Base-by-base conservation (phyloP, 1,140 invertebrate genomes). In the Drosophila nannoptera region DNA sequence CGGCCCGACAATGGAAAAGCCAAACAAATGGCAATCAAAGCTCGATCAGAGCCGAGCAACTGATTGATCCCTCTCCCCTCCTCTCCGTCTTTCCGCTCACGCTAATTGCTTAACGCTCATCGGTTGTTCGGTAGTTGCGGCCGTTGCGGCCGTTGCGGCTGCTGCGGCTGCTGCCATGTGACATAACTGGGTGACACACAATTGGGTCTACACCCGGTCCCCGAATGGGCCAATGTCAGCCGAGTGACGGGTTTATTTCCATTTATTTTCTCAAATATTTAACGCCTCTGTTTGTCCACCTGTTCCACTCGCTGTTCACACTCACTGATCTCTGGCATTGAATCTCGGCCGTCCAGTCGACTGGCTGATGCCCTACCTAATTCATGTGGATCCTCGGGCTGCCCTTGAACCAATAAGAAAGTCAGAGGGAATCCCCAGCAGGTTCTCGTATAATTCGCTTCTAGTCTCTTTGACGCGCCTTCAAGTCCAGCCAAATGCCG, bases 401-500 rank as follows among this genome's bases (percentile, higher is more conserved):
- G 1, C 22, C 22, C 22, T 22, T 22, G 22, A 22, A 22, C 22
- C 22, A 22, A 22, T 22, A 22, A 22, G 22, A 1, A 22, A 22
- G 22, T 3, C 22, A 22, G 22, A 22, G 1, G 22, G 22, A 22
- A 22, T 22, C 22, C 22, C 3, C n/a, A n/a, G 22, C 22, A 22
- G 5, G 6, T 36, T 36, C 40, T 7, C 11, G 5, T 14, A 14
- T 7, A 42, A 14, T 7, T 43, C 14, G 12, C 12, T 14, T 16
- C 36, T 9, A 22, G 1, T 22, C 22, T 22, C 22, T 22, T 22
- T 22, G 32, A 14, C 54, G 54, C 11, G 7, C 29, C 0, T 66
- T 49, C 49, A 89, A 87, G 46, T 89, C 74, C 49, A 89, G 42
- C 87, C 87, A 89, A 32, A 87, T 81, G 59, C 87, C 87, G 36